Evolutionary conservation across 2,888 invertebrate genomes (phyloP).

Genomic region (Agriopis marginaria): DNA sequence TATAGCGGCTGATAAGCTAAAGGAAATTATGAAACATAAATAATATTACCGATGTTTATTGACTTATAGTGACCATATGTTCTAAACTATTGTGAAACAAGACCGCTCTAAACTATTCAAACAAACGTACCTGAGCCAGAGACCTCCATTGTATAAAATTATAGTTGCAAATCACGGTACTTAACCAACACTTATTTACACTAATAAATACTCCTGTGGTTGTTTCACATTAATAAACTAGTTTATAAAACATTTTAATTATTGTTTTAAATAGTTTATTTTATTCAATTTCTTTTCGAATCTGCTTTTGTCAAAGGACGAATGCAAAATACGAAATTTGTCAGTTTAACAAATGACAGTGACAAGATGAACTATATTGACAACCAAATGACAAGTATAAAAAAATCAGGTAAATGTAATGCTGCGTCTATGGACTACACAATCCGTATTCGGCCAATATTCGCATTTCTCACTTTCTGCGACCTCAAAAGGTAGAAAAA

Average conservation of each 20-base stretch:
- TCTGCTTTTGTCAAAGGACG: conserved; percentile 16
- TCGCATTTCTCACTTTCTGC: too few species aligned
- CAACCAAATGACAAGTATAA: not conserved
- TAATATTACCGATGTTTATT: conserved; percentile 6
- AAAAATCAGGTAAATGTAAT: too few species aligned
- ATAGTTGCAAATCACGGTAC: conserved; percentile 46
- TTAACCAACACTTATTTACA: conserved; percentile 26
- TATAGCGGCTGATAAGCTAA: not conserved
- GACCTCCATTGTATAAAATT: conserved; percentile 69
- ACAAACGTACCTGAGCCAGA: conserved; percentile 71
- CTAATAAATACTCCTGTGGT: not conserved
- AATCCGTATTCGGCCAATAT: too few species aligned
- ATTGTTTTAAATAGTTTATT: not conserved
- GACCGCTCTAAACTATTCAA: conserved; percentile 6
- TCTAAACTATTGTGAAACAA: conserved; percentile 39
- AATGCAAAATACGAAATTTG: conserved; percentile 1
- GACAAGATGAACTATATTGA: conserved; percentile 1
- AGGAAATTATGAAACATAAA: not conserved
- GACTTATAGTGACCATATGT: conserved; percentile 13
- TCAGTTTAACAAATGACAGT: not conserved
- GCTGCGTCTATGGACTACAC: too few species aligned
- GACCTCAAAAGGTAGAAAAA: too few species aligned
- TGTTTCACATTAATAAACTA: conserved; percentile 12
- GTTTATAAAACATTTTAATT: not conserved
- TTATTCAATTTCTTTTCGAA: conserved; percentile 21